Conservation (phyloP, 2,113 vertebrate genomes). For the Poeciliopsis turrubarensis region DNA sequence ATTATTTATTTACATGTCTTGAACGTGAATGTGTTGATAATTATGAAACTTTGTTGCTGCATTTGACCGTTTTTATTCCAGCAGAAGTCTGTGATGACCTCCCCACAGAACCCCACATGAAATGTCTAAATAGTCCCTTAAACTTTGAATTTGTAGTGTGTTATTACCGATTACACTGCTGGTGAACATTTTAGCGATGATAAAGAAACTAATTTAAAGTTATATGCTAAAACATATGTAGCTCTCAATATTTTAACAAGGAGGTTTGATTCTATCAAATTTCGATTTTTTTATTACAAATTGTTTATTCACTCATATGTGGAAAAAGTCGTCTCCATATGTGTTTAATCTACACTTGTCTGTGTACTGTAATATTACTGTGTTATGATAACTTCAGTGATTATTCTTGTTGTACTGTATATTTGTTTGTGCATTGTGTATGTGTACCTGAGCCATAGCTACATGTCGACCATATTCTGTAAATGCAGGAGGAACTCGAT, state of each 20-base stretch:
- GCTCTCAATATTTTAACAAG: not conserved
- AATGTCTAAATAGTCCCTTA: no score
- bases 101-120: no score
- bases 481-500: no score
- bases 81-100: no score
- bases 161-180: not conserved
- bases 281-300: no score
- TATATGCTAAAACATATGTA: not conserved
- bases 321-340: not conserved
- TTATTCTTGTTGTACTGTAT: slow-evolving; percentile 65
- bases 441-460: slow-evolving; percentile 37
- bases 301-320: not conserved
- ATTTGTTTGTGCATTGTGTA: slow-evolving; percentile 38
- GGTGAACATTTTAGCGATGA: not conserved
- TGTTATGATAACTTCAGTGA: slow-evolving; percentile 24
- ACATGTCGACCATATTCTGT: slow-evolving; percentile 24
- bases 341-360: not conserved
- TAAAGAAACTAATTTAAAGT: not conserved
- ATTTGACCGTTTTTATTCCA: not conserved
- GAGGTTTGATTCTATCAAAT: not conserved
- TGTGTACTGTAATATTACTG: not conserved
- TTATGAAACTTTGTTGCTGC: not conserved
- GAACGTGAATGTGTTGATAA: not conserved
- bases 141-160: not conserved
- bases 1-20: not conserved